These are phyloP conservation scores for Ciconia nigra DNA, from an alignment of 2,797 vertebrate genomes.

Conservation along the genomic window DNA sequence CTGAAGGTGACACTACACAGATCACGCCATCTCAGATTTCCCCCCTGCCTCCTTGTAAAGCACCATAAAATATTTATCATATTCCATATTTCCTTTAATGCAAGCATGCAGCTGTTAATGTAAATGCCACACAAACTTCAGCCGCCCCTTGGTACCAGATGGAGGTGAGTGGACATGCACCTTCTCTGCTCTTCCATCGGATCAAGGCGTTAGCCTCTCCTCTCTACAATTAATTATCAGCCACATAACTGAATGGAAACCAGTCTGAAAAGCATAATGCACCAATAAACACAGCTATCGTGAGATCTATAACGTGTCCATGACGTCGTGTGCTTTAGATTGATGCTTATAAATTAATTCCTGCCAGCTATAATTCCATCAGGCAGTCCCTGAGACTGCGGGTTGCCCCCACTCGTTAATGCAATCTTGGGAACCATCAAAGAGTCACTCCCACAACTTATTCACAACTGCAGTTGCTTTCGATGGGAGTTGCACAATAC, in stretches of 20 bases:
- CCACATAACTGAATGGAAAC: not conserved
- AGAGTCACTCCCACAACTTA: not conserved
- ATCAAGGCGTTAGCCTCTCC: not conserved
- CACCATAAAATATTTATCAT: not conserved
- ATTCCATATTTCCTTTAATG: not conserved
- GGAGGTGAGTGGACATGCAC: not conserved
- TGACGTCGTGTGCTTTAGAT: rapidly evolving
- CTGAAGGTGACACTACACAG: not conserved
- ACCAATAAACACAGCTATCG: not conserved
- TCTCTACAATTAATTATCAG: not conserved
- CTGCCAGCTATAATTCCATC: not conserved
- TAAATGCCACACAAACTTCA: not conserved
- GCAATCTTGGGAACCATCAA: not conserved
- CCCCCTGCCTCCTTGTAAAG: not conserved
- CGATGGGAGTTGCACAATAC: not conserved
- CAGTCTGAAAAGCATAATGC: not conserved
- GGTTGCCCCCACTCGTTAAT: not conserved
- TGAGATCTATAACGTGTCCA: not conserved
- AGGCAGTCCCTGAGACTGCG: not conserved
- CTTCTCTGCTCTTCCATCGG: not conserved
- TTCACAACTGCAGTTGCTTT: not conserved
- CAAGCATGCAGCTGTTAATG: not conserved
- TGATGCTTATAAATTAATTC: not conserved
- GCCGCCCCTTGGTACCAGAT: not conserved
- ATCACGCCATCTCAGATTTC: not conserved